Evolutionary conservation across 92 coral and sea anemone genomes (phyloP), one percentile per base, ranked within the genome.

Genomic region (Bergia puertoricense): DNA sequence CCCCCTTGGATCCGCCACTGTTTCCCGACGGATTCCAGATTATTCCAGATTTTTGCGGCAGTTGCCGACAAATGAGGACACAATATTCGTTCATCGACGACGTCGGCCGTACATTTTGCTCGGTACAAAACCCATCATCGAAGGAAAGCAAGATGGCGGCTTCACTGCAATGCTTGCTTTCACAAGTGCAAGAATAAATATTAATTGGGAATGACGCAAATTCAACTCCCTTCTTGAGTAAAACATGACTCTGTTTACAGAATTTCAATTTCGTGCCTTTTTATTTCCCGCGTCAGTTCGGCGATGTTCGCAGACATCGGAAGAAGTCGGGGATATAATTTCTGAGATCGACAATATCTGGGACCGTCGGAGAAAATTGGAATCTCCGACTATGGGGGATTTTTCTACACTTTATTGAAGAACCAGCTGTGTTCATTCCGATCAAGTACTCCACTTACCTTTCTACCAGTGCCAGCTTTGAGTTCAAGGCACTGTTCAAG

Each of bases 401-500:
- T 45, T 45, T 45, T 6, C 48, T 30, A 30, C 30, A 30, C 30
- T 30, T 30, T 30, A 14, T 22, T 15, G 8, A 15, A 57, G 20
- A 14, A 57, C 18, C n/a, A 57, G 22, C 22, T 15, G 69, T 16
- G 8, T 22, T 23, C 69, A 62, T 62, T 62, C 30, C 30, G 8
- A 3, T 62, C 8, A 2, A 62, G 7, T 62, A 23, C 5, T 62
- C n/a, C 0, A 62, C 87, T 84, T 48, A 84, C 87, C 62, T 50
- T 44, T 48, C 13, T 69, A 46, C 87, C 36, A n/a, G 67, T 84
- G 23, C 87, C 87, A 6, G 87, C 7, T 68, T 46, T 84, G 4
- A 20, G 6, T 48, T 44, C 87, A 68, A 84, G 77, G 15, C 87
- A 69, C 20, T 48, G 67, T 71, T 84, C 87, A 71, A 84, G 44